phyloP scores from a whole-genome alignment of 1,140 invertebrate species.

The Zelostemma sp. region DNA sequence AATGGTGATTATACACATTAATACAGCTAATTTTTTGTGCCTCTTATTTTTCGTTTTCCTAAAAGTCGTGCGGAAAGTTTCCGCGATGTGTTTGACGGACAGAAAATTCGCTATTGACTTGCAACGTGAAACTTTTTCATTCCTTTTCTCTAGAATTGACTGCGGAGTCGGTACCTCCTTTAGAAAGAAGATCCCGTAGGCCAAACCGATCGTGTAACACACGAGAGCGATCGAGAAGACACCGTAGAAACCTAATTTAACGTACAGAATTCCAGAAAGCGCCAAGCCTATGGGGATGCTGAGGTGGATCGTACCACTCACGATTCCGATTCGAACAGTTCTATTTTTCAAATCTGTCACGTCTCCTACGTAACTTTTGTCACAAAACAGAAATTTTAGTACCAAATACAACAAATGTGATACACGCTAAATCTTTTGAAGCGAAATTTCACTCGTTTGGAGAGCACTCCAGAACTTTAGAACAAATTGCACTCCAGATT shows the following conservation, averaged over 20 bases:
- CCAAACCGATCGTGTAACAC: constrained; percentile 80
- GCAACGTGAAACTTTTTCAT: constrained; percentile 57
- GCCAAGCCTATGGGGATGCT: constrained; percentile 85
- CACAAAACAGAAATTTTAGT: too few species aligned
- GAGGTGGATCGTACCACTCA: constrained; percentile 85
- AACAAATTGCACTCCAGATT: too few species aligned
- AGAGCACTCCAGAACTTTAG: too few species aligned
- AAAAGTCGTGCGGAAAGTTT: constrained; percentile 82
- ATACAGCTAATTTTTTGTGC: constrained; percentile 77
- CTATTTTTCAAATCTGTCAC: constrained; percentile 81
- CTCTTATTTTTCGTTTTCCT: constrained; percentile 80
- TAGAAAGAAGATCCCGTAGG: constrained; percentile 78
- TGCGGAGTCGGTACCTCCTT: constrained; percentile 68
- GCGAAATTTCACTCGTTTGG: too few species aligned
- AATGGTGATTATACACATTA: constrained; percentile 85
- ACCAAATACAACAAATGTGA: too few species aligned
- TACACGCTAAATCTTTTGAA: too few species aligned
- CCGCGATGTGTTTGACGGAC: constrained; percentile 78
- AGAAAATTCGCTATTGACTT: constrained; percentile 75
- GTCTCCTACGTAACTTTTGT: too few species aligned
- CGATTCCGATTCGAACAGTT: constrained; percentile 85
- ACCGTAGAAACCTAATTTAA: constrained; percentile 84
- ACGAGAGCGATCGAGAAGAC: constrained; percentile 81
- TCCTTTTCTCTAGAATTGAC: constrained; percentile 57
- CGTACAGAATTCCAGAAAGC: constrained; percentile 77